These are phyloP conservation scores for Salarias fasciatus DNA, from an alignment of 2,797 vertebrate species.

Conservation along the genomic window DNA sequence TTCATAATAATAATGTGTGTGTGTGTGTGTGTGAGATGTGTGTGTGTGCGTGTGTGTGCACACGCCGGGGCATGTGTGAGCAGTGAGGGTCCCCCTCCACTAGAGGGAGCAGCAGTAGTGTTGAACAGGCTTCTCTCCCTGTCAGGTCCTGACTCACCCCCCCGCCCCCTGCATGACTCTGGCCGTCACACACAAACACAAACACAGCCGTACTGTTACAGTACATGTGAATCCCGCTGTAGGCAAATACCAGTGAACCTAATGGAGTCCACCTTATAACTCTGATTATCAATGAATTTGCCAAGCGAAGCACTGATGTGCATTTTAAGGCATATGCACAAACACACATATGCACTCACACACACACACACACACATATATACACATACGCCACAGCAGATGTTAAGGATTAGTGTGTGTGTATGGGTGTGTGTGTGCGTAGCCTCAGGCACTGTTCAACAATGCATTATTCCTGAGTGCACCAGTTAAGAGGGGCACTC, in stretches of 20 bases:
- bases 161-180: conserved; percentile 52
- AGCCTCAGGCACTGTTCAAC: conserved; percentile 83
- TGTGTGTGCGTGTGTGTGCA: conserved; percentile 3
- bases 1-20: not conserved
- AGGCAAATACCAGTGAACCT: conserved; percentile 68
- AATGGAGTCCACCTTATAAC: conserved; percentile 73
- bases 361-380: conserved; percentile 34
- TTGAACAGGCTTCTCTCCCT: conserved; percentile 57
- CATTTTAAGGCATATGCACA: conserved; percentile 58
- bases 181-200: conserved; percentile 33
- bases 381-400: conserved; percentile 75
- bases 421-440: conserved; percentile 65
- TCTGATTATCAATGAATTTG: conserved; percentile 75
- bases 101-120: conserved; percentile 85
- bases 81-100: conserved; percentile 69
- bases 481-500: conserved; percentile 84
- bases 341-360: conserved; percentile 32
- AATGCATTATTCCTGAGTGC: conserved; percentile 86
- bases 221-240: conserved; percentile 57
- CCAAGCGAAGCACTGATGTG: conserved; percentile 55
- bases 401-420: conserved; percentile 73
- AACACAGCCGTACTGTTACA: conserved; percentile 34
- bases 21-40: conserved; percentile 1
- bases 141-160: conserved; percentile 49
- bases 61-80: conserved; percentile 20